Conservation (phyloP, 2,797 vertebrate genomes). For the Halcyon badia region DNA sequence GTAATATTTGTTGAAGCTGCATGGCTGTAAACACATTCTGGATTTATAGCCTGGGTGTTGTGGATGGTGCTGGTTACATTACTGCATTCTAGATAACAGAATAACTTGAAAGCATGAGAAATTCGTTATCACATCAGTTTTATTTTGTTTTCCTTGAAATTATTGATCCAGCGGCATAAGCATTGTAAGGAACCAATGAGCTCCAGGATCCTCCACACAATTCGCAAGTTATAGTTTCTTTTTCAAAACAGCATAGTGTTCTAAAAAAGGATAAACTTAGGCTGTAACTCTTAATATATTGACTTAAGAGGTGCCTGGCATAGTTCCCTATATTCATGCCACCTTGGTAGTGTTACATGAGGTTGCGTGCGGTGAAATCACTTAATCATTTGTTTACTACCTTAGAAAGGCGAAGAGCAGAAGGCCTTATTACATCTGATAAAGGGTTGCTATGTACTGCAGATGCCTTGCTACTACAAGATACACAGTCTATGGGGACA, state of each 20-base stretch:
- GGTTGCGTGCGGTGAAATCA: constrained; percentile 2
- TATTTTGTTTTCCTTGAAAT: background rate
- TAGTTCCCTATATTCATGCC: background rate
- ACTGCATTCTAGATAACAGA: background rate
- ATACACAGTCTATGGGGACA: constrained; percentile 36
- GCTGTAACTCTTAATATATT: background rate
- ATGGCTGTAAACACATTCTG: background rate
- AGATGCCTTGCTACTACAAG: constrained; percentile 47
- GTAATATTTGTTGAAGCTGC: background rate
- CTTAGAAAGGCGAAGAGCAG: constrained; percentile 56
- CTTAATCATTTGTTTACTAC: constrained; percentile 62
- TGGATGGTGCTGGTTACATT: background rate
- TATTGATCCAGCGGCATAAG: background rate
- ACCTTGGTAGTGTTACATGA: background rate
- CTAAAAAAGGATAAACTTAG: background rate
- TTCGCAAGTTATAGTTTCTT: background rate
- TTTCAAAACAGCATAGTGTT: background rate
- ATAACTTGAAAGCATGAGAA: background rate
- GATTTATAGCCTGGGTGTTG: background rate
- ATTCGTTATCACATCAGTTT: background rate
- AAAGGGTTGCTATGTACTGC: constrained; percentile 63
- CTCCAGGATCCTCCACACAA: background rate
- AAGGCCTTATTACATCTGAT: constrained; percentile 62
- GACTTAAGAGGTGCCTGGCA: background rate
- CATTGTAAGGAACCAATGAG: background rate